Conservation (phyloP, 2,113 vertebrate genomes). For the Athene cunicularia region DNA sequence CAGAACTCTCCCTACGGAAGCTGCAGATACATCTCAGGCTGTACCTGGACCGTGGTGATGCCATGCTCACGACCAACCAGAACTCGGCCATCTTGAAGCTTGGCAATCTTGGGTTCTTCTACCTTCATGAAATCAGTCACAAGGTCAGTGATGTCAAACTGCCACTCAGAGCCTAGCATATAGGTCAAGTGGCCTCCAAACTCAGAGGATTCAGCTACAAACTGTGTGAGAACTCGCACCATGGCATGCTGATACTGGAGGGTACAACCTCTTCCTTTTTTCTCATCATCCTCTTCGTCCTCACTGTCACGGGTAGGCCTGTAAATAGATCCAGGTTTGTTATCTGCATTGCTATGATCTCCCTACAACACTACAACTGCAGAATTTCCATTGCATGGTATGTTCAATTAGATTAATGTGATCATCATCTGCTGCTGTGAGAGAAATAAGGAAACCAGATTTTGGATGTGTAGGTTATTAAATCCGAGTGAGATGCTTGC, state of each 20-base stretch:
- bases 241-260: slow-evolving; percentile 95
- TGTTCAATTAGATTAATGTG: not conserved
- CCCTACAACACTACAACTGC: not conserved
- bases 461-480: not conserved
- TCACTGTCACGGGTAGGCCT: slow-evolving; percentile 96
- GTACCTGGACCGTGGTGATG: slow-evolving; percentile 92
- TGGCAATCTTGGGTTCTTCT: slow-evolving; percentile 87
- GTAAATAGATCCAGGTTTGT: not conserved
- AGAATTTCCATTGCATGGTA: not conserved
- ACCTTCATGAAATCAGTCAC: slow-evolving; percentile 92
- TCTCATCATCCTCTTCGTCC: slow-evolving; percentile 96
- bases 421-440: not conserved
- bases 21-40: not conserved
- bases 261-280: slow-evolving; percentile 88
- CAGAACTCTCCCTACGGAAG: not conserved
- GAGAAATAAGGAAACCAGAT: not conserved
- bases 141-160: slow-evolving; percentile 92
- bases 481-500: not conserved
- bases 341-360: not conserved
- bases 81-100: slow-evolving; percentile 84
- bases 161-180: slow-evolving; percentile 94
- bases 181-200: slow-evolving; percentile 82
- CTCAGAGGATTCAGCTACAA: slow-evolving; percentile 87
- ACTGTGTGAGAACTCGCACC: slow-evolving; percentile 93
- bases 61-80: slow-evolving; percentile 89